phyloP scores from a whole-genome alignment of 2,888 invertebrate genomes.

The Microdon myrmicae region DNA sequence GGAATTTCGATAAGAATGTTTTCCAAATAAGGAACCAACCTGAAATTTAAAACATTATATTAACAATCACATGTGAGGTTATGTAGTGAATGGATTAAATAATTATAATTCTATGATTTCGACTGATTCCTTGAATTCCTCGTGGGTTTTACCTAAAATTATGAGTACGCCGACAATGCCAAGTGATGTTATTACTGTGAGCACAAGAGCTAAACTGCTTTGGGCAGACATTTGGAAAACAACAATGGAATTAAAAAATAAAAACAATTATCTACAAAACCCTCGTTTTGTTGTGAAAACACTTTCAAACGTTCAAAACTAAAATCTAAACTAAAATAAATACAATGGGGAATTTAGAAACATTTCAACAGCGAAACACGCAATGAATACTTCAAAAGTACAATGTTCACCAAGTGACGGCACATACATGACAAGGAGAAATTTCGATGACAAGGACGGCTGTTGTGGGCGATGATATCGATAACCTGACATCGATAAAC shows the following conservation, averaged over 20 bases:
- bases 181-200: constrained; percentile 71
- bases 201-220: constrained; percentile 59
- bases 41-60: constrained; percentile 68
- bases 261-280: constrained; percentile 6
- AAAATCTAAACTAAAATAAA: constrained; percentile 6
- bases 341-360: constrained; percentile 20
- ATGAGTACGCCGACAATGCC: constrained; percentile 71
- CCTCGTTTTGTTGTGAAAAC: constrained; percentile 2
- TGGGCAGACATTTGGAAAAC: constrained; percentile 61
- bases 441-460: too few relatives aligned
- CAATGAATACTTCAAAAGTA: constrained; percentile 34
- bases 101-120: not conserved
- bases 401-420: too few relatives aligned
- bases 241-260: too few relatives aligned
- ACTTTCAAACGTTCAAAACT: not conserved
- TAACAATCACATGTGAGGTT: constrained; percentile 19
- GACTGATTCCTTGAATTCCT: not conserved
- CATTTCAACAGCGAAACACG: constrained; percentile 24
- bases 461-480: too few relatives aligned
- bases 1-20: constrained; percentile 86
- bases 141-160: constrained; percentile 69
- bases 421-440: too few relatives aligned
- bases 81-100: not conserved
- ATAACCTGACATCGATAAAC: too few relatives aligned
- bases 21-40: constrained; percentile 95